phyloP scores from a whole-genome alignment of 1,140 invertebrate species.

The Hylaeus volcanicus region DNA sequence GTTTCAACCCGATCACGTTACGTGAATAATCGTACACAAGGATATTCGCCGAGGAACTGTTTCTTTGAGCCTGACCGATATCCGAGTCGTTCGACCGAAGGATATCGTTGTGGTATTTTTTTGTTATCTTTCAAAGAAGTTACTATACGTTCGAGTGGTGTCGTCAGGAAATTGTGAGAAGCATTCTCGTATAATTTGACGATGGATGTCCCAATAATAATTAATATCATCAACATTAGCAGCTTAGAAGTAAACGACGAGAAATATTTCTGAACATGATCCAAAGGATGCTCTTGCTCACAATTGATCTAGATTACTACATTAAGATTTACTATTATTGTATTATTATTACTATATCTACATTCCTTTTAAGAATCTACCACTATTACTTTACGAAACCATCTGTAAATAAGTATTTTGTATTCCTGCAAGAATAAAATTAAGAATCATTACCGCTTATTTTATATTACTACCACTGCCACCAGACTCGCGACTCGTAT shows the following conservation, averaged over 20 bases:
- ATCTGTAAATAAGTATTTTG: slow-evolving; percentile 78
- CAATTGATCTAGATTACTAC: slow-evolving; percentile 73
- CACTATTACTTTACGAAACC: slow-evolving; percentile 76
- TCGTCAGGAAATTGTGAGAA: slow-evolving; percentile 50
- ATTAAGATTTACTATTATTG: slow-evolving; percentile 72
- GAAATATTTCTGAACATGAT: slow-evolving; percentile 67
- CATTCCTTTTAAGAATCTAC: slow-evolving; percentile 75
- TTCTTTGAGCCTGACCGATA: slow-evolving; percentile 1
- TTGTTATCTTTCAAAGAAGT: slow-evolving; percentile 22
- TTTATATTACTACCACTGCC: slow-evolving; percentile 48
- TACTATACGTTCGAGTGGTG: slow-evolving; percentile 38
- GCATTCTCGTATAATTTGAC: slow-evolving; percentile 52
- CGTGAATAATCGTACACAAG: neutral
- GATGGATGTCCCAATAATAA: slow-evolving; percentile 59
- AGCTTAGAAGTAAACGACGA: slow-evolving; percentile 63
- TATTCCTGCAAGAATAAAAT: slow-evolving; percentile 76
- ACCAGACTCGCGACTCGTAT: neutral
- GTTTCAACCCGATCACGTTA: neutral
- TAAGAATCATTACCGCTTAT: slow-evolving; percentile 65
- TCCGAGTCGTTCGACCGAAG: slow-evolving; percentile 1
- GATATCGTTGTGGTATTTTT: slow-evolving; percentile 27
- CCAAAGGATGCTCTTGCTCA: slow-evolving; percentile 73
- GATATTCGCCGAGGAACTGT: neutral
- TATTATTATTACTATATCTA: slow-evolving; percentile 72
- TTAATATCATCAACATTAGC: slow-evolving; percentile 63